These are phyloP conservation scores for Disparrhopalites patrizii DNA, from an alignment of 2,888 invertebrate genomes.

Conservation along the genomic window DNA sequence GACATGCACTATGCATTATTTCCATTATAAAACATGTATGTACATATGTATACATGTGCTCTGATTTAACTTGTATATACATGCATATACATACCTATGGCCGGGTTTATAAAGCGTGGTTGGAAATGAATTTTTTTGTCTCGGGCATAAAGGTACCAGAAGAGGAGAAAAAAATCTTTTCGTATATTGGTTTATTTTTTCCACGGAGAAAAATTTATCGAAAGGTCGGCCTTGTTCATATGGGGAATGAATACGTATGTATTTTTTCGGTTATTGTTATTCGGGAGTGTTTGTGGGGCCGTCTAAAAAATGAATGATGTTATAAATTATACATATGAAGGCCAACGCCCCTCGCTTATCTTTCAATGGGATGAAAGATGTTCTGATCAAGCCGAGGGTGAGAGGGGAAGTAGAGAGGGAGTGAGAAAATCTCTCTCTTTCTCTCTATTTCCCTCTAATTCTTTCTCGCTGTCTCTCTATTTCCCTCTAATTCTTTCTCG, in stretches of 20 bases:
- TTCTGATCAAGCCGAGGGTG: slow-evolving; percentile 7
- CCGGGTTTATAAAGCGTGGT: no score
- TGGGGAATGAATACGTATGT: no score
- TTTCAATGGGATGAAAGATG: slow-evolving; percentile 28
- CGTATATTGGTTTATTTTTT: no score
- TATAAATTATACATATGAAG: slow-evolving; percentile 41
- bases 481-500: background rate
- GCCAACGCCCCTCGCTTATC: slow-evolving; percentile 46
- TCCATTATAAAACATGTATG: slow-evolving; percentile 9
- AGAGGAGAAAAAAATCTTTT: no score
- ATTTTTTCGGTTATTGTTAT: no score
- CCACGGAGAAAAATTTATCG: no score
- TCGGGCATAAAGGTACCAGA: no score
- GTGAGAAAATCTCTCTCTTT: background rate
- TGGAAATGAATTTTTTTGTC: no score
- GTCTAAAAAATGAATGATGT: slow-evolving; percentile 45
- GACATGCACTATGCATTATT: background rate
- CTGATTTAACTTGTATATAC: no score
- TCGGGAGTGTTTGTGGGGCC: slow-evolving; percentile 17
- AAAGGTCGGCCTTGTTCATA: no score
- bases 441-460: background rate
- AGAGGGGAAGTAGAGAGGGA: background rate
- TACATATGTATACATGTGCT: background rate
- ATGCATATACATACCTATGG: no score
- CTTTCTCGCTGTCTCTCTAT: background rate